phyloP scores from a whole-genome alignment of 2,113 vertebrate species.

The Calidris pygmaea region DNA sequence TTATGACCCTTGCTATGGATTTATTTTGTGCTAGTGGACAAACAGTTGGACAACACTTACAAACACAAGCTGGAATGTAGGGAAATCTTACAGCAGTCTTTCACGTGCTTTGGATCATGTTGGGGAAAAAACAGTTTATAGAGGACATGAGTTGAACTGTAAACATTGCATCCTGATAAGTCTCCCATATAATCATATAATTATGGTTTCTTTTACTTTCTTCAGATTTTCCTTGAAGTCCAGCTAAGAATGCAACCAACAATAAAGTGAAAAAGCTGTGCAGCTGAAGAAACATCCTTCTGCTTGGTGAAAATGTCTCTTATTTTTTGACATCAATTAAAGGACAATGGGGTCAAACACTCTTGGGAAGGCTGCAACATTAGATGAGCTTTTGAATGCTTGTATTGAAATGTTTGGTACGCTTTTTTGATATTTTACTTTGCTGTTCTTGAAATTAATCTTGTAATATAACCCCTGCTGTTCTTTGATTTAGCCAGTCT shows the following conservation, averaged over 20 bases:
- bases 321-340: conserved; percentile 72
- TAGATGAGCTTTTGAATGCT: conserved; percentile 86
- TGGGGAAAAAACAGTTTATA: neutral
- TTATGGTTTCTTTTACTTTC: conserved; percentile 27
- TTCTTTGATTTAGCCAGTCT: neutral
- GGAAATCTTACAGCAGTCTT: neutral
- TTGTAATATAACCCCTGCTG: neutral
- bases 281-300: conserved; percentile 42
- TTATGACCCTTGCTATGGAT: neutral
- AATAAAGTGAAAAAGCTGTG: conserved; percentile 1
- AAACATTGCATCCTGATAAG: neutral
- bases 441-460: neutral
- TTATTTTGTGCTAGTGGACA: conserved; percentile 4
- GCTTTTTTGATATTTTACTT: conserved; percentile 11
- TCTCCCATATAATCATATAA: neutral
- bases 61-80: neutral
- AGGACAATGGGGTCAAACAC: conserved; percentile 87
- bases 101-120: neutral
- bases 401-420: conserved; percentile 92
- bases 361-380: conserved; percentile 89
- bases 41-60: conserved; percentile 7
- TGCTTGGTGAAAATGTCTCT: conserved; percentile 68
- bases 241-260: conserved; percentile 37
- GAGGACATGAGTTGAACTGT: neutral
- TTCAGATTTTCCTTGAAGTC: conserved; percentile 59